phyloP scores from a whole-genome alignment of 2,797 vertebrate genomes.

The Halcyon chelicuti region DNA sequence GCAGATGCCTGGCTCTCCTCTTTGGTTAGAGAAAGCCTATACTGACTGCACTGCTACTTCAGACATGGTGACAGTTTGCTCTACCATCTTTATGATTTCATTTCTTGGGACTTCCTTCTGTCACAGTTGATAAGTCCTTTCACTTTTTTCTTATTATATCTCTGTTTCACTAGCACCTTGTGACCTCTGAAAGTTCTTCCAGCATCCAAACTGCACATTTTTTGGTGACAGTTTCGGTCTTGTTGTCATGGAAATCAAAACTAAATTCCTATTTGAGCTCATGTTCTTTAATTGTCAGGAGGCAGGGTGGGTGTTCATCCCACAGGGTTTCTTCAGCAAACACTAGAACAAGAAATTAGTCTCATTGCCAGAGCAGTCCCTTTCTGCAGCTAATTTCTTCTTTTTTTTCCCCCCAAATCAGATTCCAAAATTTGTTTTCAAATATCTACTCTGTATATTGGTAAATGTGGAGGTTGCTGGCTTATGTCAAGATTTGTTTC shows the following conservation, averaged over 20 bases:
- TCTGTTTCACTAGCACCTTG: not conserved
- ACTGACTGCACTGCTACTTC: not conserved
- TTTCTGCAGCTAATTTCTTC: not conserved
- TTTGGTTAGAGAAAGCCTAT: not conserved
- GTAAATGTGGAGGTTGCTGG: not conserved
- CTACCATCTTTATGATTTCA: not conserved
- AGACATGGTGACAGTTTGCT: not conserved
- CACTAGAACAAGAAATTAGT: not conserved
- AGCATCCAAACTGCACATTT: not conserved
- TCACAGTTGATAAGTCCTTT: not conserved
- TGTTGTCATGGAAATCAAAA: not conserved
- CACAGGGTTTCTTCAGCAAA: not conserved
- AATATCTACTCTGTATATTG: not conserved
- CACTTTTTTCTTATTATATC: not conserved
- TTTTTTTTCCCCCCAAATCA: rapidly evolving
- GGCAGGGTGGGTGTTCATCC: not conserved
- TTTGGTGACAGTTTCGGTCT: not conserved
- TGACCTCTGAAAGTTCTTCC: not conserved
- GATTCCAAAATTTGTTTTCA: not conserved
- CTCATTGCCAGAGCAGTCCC: not conserved
- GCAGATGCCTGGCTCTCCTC: not conserved
- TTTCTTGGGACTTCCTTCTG: not conserved
- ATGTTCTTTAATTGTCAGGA: not conserved
- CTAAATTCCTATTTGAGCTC: not conserved
- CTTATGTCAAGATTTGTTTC: not conserved